Conservation (phyloP, 2,113 vertebrate species). For the Dolichotis patagonum region DNA sequence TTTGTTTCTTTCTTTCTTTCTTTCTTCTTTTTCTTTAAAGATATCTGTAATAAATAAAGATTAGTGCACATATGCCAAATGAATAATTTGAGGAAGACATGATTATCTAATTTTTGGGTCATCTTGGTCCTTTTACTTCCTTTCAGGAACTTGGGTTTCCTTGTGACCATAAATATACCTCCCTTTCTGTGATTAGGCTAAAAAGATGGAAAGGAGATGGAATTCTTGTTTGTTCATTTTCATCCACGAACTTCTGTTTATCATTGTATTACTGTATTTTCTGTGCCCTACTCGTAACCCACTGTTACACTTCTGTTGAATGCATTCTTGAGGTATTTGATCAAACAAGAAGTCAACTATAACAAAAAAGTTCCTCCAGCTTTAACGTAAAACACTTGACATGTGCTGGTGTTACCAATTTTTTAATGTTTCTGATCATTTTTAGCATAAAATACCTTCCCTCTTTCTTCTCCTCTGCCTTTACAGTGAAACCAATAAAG, state of each 20-base stretch:
- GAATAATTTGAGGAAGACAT: background rate
- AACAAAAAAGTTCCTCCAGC: background rate
- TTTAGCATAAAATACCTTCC: background rate
- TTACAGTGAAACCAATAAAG: conserved; percentile 21
- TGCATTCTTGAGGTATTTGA: background rate
- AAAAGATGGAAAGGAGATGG: background rate
- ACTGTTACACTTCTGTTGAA: background rate
- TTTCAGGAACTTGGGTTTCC: background rate
- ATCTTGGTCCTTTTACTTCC: background rate
- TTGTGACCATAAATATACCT: background rate
- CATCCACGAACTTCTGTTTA: background rate
- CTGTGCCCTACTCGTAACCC: background rate
- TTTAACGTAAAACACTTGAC: conserved; percentile 13
- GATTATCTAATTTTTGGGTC: conserved; percentile 5
- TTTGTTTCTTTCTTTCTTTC: background rate
- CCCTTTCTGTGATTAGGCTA: background rate
- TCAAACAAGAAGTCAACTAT: background rate
- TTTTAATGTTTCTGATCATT: background rate
- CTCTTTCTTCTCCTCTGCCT: background rate
- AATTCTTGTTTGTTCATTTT: background rate
- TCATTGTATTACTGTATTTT: background rate
- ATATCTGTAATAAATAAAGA: background rate
- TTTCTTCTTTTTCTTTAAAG: background rate
- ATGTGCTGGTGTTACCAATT: background rate
- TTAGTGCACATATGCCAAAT: background rate